Conservation (phyloP, 2,888 invertebrate genomes). For the Papilio elwesi region DNA sequence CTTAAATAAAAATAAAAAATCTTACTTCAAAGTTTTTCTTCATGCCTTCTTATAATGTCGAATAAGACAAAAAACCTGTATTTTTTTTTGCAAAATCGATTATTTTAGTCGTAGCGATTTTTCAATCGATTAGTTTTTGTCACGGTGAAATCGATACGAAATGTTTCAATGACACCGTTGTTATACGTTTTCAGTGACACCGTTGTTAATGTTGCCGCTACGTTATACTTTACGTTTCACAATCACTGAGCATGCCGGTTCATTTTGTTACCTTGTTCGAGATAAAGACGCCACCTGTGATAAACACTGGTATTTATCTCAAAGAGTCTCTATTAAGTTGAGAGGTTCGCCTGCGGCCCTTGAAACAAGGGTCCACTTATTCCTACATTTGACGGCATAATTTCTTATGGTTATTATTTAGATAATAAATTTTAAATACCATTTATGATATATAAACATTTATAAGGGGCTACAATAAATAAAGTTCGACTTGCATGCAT, state of each 20-base stretch:
- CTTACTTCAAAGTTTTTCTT: neutral
- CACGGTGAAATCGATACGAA: constrained; percentile 60
- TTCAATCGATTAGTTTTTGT: constrained; percentile 60
- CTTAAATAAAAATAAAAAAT: too few species aligned
- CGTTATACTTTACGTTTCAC: constrained; percentile 36
- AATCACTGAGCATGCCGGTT: constrained; percentile 17
- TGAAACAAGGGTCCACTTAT: constrained; percentile 1
- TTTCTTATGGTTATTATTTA: neutral
- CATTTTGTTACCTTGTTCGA: constrained; percentile 33
- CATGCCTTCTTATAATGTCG: constrained; percentile 7
- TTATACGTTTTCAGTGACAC: constrained; percentile 54
- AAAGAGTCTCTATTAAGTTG: constrained; percentile 26
- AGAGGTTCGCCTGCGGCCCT: constrained; percentile 18
- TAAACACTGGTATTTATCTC: constrained; percentile 31
- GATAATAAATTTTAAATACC: neutral
- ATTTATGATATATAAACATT: too few species aligned
- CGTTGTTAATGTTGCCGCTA: constrained; percentile 50
- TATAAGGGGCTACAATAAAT: too few species aligned
- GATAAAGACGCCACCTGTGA: constrained; percentile 31
- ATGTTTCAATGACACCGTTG: constrained; percentile 52
- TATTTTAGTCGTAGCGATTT: constrained; percentile 33
- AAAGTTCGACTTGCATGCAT: too few species aligned
- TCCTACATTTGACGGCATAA: constrained; percentile 1
- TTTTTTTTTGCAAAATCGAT: constrained; percentile 31
- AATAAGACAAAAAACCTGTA: neutral